Percentiles rank a stretch among this genome's conserved stretches.
phyloP scores from a whole-genome alignment of 2,888 invertebrate species.

The Aleiodes testaceus region DNA sequence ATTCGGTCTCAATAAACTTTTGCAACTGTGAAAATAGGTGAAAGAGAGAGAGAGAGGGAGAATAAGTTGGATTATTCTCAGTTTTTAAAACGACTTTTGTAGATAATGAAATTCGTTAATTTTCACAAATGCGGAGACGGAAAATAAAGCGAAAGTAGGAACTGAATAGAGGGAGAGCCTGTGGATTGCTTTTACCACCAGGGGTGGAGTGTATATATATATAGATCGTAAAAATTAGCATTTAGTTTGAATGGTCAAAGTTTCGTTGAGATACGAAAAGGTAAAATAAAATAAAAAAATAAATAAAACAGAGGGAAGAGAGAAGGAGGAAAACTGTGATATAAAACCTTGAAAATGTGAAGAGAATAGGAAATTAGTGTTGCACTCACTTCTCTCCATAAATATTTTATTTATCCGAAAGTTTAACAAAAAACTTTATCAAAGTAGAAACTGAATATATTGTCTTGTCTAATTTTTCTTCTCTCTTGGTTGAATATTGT shows the following conservation, averaged over 20 bases:
- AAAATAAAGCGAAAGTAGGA: background rate
- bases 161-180: background rate
- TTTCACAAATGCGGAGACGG: constrained; percentile 39
- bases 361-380: constrained; percentile 22
- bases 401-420: constrained; percentile 19
- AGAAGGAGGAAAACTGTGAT: constrained; percentile 9
- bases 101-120: constrained; percentile 50
- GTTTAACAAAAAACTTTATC: background rate
- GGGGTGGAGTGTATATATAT: constrained; percentile 12
- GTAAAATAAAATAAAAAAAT: constrained; percentile 5
- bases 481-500: background rate
- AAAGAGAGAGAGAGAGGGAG: background rate
- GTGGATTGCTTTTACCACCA: constrained; percentile 2
- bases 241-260: constrained; percentile 44
- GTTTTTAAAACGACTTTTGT: constrained; percentile 43
- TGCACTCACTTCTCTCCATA: background rate
- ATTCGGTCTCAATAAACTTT: constrained; percentile 43
- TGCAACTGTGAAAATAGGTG: constrained; percentile 9
- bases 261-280: constrained; percentile 32
- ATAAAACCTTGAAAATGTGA: constrained; percentile 29
- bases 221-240: constrained; percentile 48
- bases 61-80: constrained; percentile 41
- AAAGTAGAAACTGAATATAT: background rate
- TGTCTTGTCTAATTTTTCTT: background rate
- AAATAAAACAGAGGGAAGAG: background rate